phyloP scores from a whole-genome alignment of 2,113 vertebrate species.

The Nothobranchius kuhntae region DNA sequence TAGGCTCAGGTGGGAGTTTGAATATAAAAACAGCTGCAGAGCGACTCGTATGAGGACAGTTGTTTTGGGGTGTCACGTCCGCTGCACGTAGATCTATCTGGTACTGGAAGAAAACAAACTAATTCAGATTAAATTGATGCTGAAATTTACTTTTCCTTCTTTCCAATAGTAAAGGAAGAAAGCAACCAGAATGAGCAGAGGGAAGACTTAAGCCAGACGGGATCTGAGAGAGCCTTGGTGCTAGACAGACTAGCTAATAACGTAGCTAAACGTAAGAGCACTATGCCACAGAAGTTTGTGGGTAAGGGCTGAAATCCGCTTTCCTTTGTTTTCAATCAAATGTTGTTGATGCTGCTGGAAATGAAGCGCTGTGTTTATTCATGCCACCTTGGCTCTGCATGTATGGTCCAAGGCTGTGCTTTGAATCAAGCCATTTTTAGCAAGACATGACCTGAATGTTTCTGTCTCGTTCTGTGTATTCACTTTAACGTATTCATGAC shows the following conservation, averaged over 20 bases:
- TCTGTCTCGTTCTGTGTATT: not conserved
- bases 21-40: not conserved
- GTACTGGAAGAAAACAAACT: conserved; percentile 37
- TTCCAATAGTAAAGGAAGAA: conserved; percentile 99
- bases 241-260: conserved; percentile 99
- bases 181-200: conserved; percentile 96
- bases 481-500: not conserved
- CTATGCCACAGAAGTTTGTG: conserved; percentile 99
- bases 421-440: not conserved
- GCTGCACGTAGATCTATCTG: conserved; percentile 40
- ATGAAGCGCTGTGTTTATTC: conserved; percentile 12
- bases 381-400: conserved; percentile 26
- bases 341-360: conserved; percentile 21
- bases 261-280: conserved; percentile 99
- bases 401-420: conserved; percentile 10
- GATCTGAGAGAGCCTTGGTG: conserved; percentile 95
- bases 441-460: not conserved
- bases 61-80: too few species aligned
- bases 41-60: not conserved
- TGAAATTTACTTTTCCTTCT: conserved; percentile 87
- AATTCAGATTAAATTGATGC: conserved; percentile 64
- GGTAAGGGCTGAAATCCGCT: conserved; percentile 97
- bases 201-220: conserved; percentile 97
- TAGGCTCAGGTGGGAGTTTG: not conserved
- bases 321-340: conserved; percentile 73